Base-by-base conservation (phyloP, 2,888 invertebrate species). In the Andrena fulva region DNA sequence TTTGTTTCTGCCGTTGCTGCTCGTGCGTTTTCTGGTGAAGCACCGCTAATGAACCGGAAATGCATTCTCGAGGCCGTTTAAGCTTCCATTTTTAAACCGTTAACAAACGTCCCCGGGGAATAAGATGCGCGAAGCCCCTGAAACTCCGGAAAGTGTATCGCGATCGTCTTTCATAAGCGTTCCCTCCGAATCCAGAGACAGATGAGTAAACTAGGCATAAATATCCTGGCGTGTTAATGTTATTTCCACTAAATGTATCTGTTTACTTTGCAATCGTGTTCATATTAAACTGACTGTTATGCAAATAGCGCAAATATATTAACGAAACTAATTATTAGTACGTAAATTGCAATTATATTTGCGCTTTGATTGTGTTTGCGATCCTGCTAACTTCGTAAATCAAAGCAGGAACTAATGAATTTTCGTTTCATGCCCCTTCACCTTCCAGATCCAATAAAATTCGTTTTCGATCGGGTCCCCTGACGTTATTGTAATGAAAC, bases 31-130 rank as follows among this genome's bases (percentile, higher is more conserved):
- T 24, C 74, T 33, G 48, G 48, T 35, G 73, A 80, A 83, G 59
- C 67, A 64, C 24, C 67, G 42, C 54, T 76, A 77, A 87, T 77
- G 66, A 77, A 80, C 68, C 48, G 27, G 33, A 64, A 56, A 68
- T 42, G 60, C 42, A 27, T 54, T 54, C 73, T 24, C 27, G 70
- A 60, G 67, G 67, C 54, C 72, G 33, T 63, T 80, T 80, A 76
- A 76, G 50, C 69, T 81, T 80, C 60, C 79, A 86, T 68, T 84
- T 84, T 68, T 75, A 16, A 75, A 79, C 64, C 73, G 71, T 75
- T 48, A 56, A 60, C 54, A 52, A 69, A 50, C 63, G 31, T 62
- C 72, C 79, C 67, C 12, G 10, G 70, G 56, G 75, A 73, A 70
- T 67, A 42, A 62, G 60, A 66, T 71, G 78, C 64, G 52, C 48